A percentile compares a stretch with the other conserved stretches of the same genome.
These are phyloP conservation scores for Dipodomys ordii DNA, from an alignment of 2,113 vertebrate species.

Conservation along the genomic window DNA sequence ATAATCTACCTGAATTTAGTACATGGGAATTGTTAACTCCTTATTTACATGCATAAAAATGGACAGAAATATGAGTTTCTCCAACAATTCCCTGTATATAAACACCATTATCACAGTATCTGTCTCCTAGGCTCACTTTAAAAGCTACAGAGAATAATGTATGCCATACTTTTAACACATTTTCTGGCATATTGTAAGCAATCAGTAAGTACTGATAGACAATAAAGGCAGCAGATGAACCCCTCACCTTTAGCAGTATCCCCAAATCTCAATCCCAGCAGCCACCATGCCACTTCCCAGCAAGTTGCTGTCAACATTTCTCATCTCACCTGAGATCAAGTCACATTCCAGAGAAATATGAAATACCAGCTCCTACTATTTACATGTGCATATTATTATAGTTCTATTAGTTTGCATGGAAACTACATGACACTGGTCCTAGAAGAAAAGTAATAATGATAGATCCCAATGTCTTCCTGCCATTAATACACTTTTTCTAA, in stretches of 20 bases:
- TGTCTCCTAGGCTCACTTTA: background rate
- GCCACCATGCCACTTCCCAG: background rate
- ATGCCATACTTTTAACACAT: background rate
- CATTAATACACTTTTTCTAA: conserved; percentile 29
- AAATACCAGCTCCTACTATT: background rate
- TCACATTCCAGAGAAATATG: background rate
- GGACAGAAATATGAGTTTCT: background rate
- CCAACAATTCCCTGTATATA: background rate
- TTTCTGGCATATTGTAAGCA: background rate
- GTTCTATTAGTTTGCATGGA: background rate
- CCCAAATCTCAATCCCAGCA: background rate
- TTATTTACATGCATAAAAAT: background rate
- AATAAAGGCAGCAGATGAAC: background rate
- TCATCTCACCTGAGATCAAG: background rate
- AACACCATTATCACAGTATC: background rate
- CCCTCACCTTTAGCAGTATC: background rate
- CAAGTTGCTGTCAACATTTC: background rate
- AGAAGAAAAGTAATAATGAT: background rate
- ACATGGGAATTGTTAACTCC: background rate
- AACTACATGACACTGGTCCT: background rate
- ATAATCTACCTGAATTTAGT: background rate
- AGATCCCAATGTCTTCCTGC: background rate
- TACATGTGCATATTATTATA: rapidly evolving
- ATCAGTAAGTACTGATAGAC: rapidly evolving
- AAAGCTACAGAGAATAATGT: background rate